Percentiles rank a stretch among this genome's conserved stretches.
These are phyloP conservation scores for Agelaius phoeniceus DNA, from an alignment of 2,113 vertebrate species.

Conservation along the genomic window DNA sequence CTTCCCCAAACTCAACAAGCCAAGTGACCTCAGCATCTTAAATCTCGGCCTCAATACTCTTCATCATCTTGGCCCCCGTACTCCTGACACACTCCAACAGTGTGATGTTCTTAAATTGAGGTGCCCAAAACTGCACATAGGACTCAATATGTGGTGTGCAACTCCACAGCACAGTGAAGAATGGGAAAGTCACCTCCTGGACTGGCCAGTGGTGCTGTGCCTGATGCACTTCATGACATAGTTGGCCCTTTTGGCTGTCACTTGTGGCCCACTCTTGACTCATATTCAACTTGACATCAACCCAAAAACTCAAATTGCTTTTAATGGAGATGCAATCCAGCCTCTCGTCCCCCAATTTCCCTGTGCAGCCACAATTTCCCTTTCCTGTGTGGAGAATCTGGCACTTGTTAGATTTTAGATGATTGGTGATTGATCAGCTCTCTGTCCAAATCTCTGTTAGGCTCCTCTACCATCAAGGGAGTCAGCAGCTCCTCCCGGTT, in stretches of 20 bases:
- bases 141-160: background rate
- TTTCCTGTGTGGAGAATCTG: background rate
- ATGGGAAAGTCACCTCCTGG: background rate
- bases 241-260: background rate
- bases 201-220: background rate
- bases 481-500: background rate
- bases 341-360: background rate
- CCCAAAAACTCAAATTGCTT: background rate
- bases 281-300: background rate
- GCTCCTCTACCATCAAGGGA: rapidly evolving
- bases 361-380: background rate
- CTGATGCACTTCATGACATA: rapidly evolving
- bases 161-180: background rate
- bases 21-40: background rate
- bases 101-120: too few species aligned
- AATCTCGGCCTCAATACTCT: background rate
- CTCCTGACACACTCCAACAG: background rate
- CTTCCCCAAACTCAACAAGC: background rate
- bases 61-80: background rate
- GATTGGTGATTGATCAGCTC: background rate
- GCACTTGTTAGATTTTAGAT: background rate
- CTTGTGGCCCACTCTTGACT: background rate
- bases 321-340: background rate
- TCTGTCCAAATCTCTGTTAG: background rate
- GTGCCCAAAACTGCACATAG: background rate